Base-by-base conservation (phyloP, 2,797 vertebrate species). In the Hozukius guyotensis region DNA sequence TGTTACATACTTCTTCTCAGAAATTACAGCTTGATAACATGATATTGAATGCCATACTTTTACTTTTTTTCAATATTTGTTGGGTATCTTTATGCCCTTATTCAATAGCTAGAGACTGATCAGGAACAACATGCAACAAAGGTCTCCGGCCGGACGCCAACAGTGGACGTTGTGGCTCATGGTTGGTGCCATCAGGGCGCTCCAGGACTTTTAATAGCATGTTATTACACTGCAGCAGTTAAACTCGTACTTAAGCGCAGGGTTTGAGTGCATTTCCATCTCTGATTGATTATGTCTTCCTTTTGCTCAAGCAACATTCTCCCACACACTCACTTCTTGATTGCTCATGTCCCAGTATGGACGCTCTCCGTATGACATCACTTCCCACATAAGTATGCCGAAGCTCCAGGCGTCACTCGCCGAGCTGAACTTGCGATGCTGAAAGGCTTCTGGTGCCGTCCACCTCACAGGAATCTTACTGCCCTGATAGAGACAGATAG, bases 311-410 rank as follows among this genome's bases (percentile, higher is more conserved):
- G 38, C 65, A 34, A 38, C 38, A 32, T 38, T 67, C 36, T 73
- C 53, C 29, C 4, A 18, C 6, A 22, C n/a, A 87, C 92, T 92
- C 75, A 96, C 96, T 84, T 97, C 96, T 83, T 97, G 96, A 87
- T 97, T 97, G 88, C 95, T 96, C 96, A 97, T 97, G 89, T 97
- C 96, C 96, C 96, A 97, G 87, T 97, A 97, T 0, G 96, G 96
- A 20, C 95, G 93, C 85, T 96, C 96, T 68, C 96, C 96, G 18
- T 96, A 96, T 32, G 96, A 96, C 96, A 96, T 97, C 83, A 97
- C 96, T 75, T 97, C 96, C 96, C 96, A 97, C 96, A 97, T 96
- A 2, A 97, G 92, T 56, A 97, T 89, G 1, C 96, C 96, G 8
- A 96, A 97, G 91, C 96, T 97, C 96, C 96, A 97, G 59, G 90